These are phyloP conservation scores for Hydra vulgaris DNA, from an alignment of 30 jellyfish, hydroid and myxozoan genomes.

Conservation along the genomic window DNA sequence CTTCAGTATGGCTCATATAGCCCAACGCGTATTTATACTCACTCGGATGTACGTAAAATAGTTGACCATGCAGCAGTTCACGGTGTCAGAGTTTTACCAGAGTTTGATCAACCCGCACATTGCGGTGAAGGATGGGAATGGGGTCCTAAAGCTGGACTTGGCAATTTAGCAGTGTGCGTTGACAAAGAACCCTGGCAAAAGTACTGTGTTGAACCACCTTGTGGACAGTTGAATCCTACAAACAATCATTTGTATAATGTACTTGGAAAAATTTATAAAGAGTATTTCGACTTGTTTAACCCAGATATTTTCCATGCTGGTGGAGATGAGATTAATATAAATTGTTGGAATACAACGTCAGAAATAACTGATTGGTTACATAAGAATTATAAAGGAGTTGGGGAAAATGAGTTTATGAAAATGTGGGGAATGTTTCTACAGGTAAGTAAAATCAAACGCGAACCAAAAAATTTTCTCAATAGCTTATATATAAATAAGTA, in stretches of 20 bases:
- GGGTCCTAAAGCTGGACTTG: constrained; percentile 52
- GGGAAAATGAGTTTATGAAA: constrained; percentile 56
- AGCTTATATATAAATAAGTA: no score
- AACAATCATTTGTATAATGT: constrained; percentile 56
- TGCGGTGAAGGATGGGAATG: constrained; percentile 93
- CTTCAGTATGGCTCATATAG: constrained; percentile 64
- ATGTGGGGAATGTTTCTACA: constrained; percentile 61
- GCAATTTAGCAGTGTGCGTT: constrained; percentile 72
- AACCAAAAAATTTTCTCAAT: no score
- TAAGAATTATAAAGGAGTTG: constrained; percentile 34
- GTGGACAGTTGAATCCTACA: constrained; percentile 78
- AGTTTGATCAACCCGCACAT: constrained; percentile 81
- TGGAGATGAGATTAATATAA: constrained; percentile 50
- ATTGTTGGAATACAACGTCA: constrained; percentile 72
- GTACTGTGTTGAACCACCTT: constrained; percentile 86
- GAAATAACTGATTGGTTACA: constrained; percentile 52
- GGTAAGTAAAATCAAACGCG: constrained; percentile 8
- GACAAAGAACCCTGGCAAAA: constrained; percentile 76
- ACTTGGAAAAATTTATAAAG: constrained; percentile 56
- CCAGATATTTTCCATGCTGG: constrained; percentile 67
- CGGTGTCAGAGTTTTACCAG: constrained; percentile 86
- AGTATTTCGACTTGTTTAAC: constrained; percentile 60
- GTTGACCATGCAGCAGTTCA: constrained; percentile 55
- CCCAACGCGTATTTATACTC: constrained; percentile 59
- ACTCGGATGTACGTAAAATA: constrained; percentile 49